Evolutionary conservation across 2,113 vertebrate species (phyloP), one percentile per base, ranked within the genome.

Genomic region (Brachirus orientalis): DNA sequence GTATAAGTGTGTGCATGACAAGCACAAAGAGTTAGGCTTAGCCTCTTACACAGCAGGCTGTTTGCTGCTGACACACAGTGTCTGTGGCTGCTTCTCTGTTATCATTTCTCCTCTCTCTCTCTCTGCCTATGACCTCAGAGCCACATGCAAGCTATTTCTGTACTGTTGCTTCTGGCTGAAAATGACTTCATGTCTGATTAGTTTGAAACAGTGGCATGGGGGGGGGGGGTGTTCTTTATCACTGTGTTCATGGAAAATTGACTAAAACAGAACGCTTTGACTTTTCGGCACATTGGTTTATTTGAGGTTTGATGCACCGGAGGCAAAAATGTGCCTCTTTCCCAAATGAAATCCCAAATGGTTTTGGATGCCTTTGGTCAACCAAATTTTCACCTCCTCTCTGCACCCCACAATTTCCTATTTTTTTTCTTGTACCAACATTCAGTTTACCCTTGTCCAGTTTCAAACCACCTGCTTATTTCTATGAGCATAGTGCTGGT

Each of bases 101-200:
- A 87, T 90, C 86, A 50, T 87, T 87, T 55, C 80, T 83, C 69
- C 64, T 61, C 81, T 73, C 76, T 54, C 64, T 61, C 81, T 73
- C 76, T 54, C 46, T 84, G 76, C 58, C 76, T 77, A 83, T 88
- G 88, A 91, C 83, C 83, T 89, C 88, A 90, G 59, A 88, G 52
- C 79, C 87, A 86, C 90, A 89, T 83, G 82, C 69, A 44, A 72
- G 84, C 80, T 88, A 89, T 90, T 89, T 89, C 73, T 85, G 86
- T 86, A 64, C 51, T 83, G 20, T 87, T 79, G 88, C 88, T 79
- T 75, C 77, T 74, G 77, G 87, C 86, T 81, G 61, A 82, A 76
- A 75, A 83, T 90, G 83, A 90, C 83, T 85, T 89, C 83, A 90
- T 90, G 88, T 91, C 90, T 89, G 77, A 90, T 87, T 83, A 73